Conservation (phyloP, 2,888 invertebrate genomes). For the Pinctada fucata region DNA sequence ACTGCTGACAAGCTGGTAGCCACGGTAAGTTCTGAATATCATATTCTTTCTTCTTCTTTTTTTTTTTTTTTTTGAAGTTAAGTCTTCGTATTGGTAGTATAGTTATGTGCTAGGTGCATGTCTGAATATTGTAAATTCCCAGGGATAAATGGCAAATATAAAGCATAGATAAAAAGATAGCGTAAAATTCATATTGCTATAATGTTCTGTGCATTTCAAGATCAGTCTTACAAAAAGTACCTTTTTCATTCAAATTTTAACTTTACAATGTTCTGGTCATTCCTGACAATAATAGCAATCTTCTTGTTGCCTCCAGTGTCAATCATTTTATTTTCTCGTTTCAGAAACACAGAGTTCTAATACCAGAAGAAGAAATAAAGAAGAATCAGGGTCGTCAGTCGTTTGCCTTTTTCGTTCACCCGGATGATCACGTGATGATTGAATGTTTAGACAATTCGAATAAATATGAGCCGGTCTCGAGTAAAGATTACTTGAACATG, state of each 20-base stretch:
- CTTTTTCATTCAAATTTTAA: too few species aligned
- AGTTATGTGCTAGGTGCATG: too few species aligned
- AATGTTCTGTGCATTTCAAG: too few species aligned
- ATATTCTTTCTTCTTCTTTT: slow-evolving; percentile 3
- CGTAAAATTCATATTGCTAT: too few species aligned
- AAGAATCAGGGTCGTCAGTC: slow-evolving; percentile 47
- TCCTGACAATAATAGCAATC: too few species aligned
- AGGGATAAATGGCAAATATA: not conserved
- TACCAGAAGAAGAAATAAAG: slow-evolving; percentile 43
- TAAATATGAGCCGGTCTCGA: slow-evolving; percentile 60
- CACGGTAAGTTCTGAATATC: slow-evolving; percentile 82
- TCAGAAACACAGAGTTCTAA: slow-evolving; percentile 55
- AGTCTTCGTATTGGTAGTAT: not conserved
- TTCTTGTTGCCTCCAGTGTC: too few species aligned
- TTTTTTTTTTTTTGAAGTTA: too few species aligned
- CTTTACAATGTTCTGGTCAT: too few species aligned
- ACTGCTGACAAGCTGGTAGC: slow-evolving; percentile 85
- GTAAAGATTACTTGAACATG: slow-evolving; percentile 49
- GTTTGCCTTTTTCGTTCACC: slow-evolving; percentile 53
- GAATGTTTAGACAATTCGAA: slow-evolving; percentile 60
- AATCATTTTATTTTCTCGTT: slow-evolving; percentile 10
- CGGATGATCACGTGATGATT: slow-evolving; percentile 54
- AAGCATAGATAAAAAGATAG: too few species aligned
- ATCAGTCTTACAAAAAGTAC: too few species aligned
- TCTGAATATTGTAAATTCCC: too few species aligned